These are phyloP conservation scores for Engystomops pustulosus DNA, from an alignment of 2,113 vertebrate species.

Conservation along the genomic window DNA sequence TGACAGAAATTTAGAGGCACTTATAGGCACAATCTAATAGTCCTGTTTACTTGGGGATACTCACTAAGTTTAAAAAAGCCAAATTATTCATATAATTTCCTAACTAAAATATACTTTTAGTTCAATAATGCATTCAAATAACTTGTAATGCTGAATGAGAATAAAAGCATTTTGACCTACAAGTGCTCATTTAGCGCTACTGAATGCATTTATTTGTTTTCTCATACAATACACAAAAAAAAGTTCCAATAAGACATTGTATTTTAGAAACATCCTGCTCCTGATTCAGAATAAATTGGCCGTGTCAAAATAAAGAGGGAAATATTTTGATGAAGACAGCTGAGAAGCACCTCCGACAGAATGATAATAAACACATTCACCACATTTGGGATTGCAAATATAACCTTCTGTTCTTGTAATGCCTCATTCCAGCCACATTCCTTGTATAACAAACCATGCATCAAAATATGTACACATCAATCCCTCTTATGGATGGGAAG, in stretches of 20 bases:
- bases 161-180: constrained; percentile 1
- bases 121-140: neutral
- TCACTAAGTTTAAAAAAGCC: no score
- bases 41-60: no score
- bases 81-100: neutral
- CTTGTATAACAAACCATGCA: constrained; percentile 4
- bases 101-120: neutral
- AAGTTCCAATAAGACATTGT: neutral
- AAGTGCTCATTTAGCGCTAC: neutral
- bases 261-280: neutral
- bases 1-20: no score
- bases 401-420: constrained; percentile 10
- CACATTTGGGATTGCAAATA: constrained; percentile 22
- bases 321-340: constrained; percentile 23
- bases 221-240: neutral
- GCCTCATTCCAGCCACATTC: constrained; percentile 16
- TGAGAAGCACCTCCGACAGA: neutral
- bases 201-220: neutral
- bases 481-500: neutral
- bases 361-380: constrained; percentile 19
- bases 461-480: constrained; percentile 2
- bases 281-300: constrained; percentile 29
- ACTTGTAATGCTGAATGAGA: neutral
- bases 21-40: no score
- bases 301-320: constrained; percentile 29